Base-by-base conservation (phyloP, 2,888 invertebrate genomes). In the Drosophila phalerata region DNA sequence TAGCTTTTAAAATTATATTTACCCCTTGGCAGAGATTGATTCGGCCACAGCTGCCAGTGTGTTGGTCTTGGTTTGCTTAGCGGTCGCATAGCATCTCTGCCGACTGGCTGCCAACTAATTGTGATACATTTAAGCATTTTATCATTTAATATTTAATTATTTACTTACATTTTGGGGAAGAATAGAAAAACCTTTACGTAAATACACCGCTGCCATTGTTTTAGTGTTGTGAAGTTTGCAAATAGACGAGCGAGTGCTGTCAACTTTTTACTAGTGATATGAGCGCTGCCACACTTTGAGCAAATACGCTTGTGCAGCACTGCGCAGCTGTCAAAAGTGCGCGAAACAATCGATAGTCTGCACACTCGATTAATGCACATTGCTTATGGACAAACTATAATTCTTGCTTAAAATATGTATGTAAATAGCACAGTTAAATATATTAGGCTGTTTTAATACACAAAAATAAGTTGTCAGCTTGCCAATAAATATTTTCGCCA, bases 21-120 rank as follows among this genome's bases (percentile, higher is more conserved):
- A 96, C 96, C 96, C 96, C 94, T 95, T 95, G 32, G 95, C 93
- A 75, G 95, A 94, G 85, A 96, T 92, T 51, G 96, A 95, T 91
- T 95, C 94, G 52, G 94, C 94, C 67, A 94, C 93, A 38, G 95
- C 92, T 64, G 93, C 92, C 75, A 94, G 89, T 83, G 92, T 92
- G 67, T 93, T 92, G 71, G 91, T 91, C 66, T 93, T 93, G 69
- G 90, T 90, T 58, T 90, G 89, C 32, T 90, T 93, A 91, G 88
- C 91, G 90, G 92, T 92, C 28, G 85, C 85, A 58, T 83, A 91
- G 58, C 74, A 76, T 73, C 75, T 84, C 42, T 61, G 69, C 45
- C 71, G 58, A 19, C 51, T 67, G 17, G 67, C 79, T 19, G 64
- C 68, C 40, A 77, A 10, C 82, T 81, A 40, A 38, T 40, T 52